phyloP scores from a whole-genome alignment of 2,113 vertebrate species.

The Urocitellus parryii region DNA sequence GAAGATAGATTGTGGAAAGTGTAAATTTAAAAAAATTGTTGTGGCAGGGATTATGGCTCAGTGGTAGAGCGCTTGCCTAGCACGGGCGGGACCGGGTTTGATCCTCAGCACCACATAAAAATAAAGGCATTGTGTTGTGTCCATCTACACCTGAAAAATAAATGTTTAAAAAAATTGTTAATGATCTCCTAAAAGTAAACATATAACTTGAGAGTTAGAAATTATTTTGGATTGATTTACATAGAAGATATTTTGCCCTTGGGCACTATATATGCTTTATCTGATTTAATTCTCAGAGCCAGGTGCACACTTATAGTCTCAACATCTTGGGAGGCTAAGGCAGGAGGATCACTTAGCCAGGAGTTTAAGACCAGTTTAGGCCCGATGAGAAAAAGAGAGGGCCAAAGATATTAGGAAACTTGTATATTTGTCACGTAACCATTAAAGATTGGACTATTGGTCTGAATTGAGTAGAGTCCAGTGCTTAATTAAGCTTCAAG shows the following conservation, averaged over 20 bases:
- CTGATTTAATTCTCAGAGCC: not conserved
- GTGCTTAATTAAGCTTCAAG: not conserved
- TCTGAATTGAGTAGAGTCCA: not conserved
- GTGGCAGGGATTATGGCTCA: too few species aligned
- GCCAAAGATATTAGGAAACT: too few species aligned
- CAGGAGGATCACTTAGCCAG: not conserved
- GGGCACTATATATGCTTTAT: fast-evolving
- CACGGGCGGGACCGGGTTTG: too few species aligned
- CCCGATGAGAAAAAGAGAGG: not conserved
- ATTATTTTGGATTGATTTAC: not conserved
- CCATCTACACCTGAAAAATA: too few species aligned
- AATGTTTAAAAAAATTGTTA: not conserved
- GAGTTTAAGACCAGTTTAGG: not conserved
- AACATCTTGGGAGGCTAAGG: not conserved
- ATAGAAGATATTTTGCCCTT: not conserved
- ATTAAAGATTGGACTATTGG: not conserved
- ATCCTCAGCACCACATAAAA: too few species aligned
- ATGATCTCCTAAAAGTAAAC: not conserved
- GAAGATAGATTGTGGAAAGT: not conserved
- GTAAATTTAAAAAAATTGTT: not conserved
- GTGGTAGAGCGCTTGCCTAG: too few species aligned
- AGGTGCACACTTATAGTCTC: not conserved
- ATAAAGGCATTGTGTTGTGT: too few species aligned
- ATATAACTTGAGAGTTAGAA: not conserved
- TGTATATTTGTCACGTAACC: not conserved